Base-by-base conservation (phyloP, 2,113 vertebrate genomes). In the Alouatta palliata region DNA sequence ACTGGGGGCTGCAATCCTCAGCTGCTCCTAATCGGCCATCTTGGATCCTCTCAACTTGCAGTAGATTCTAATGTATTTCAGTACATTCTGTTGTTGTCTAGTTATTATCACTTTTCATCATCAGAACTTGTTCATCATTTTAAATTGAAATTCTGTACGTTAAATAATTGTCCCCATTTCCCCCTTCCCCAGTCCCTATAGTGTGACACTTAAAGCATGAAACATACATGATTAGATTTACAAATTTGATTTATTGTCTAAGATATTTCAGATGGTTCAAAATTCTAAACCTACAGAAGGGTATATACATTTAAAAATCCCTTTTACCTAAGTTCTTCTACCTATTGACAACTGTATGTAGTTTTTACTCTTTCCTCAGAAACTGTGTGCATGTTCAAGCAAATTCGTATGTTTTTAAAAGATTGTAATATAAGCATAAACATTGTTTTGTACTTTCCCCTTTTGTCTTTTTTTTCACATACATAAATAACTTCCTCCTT, bases 331-430 rank as follows among this genome's bases (percentile, higher is more conserved):
- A 77, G 5, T 87, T 91, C 47, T 13, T 20, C 43, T 96, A 16
- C 54, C 20, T 64, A 56, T 40, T 77, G 23, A 37, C 27, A 92
- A n/a, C 19, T 35, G 0, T 49, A 37, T 19, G 1, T 68, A 70
- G 37, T 71, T 95, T 83, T 88, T 70, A 70, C 66, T 83, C 45
- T 81, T 73, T 85, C 8, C 32, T 40, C 17, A 70, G 32, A 88
- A 90, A 71, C 52, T 89, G 2, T 80, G 6, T 90, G 23, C 12
- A 49, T 89, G n/a, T 93, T 84, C 20, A 83, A 71, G 56, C n/a
- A 87, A 87, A 94, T 80, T 83, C 25, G 21, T 56, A 21, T 49
- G 86, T 94, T 89, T 94, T 79, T 83, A 56, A 37, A 43, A 96
- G 20, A 75, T 94, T 4, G 40, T 81, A 40, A 35, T 90, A 21